Base-by-base conservation (phyloP, 2,797 vertebrate genomes). In the Sylvia borin region DNA sequence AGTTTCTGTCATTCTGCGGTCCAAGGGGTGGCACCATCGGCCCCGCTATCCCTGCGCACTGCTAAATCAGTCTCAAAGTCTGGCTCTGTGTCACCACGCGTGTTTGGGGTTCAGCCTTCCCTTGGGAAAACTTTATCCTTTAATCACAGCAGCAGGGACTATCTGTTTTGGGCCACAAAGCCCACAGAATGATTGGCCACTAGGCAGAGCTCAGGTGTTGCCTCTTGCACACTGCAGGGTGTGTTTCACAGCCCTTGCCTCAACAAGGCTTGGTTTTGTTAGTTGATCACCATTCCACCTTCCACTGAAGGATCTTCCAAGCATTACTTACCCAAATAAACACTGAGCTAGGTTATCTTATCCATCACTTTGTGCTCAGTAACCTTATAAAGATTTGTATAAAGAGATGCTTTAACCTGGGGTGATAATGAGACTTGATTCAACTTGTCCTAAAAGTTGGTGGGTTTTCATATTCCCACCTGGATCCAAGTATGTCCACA, bases 21-120 rank as follows among this genome's bases (percentile, higher is more conserved):
- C 36, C 34, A 5, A 4, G 14, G 36, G 9, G 8, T 9, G 48
- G 71, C 26, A 17, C 29, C 8, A 0, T 31, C 0, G 1, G 61
- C 21, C 21, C 11, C 9, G 0, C 29, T 17, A 0, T 12, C 58
- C 17, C 45, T 36, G 38, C 16, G 34, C 27, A 0, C 21, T 7
- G 38, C 29, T 48, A 10, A n/a, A 48, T 65, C 42, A 4, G 2
- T 3, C 20, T 57, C 12, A 9, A 8, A 43, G 36, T 34, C 32
- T 34, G 42, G 8, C 32, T 85, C 25, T 31, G 6, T 34, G 53
- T 7, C 60, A 31, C 2, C 9, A 3, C 32, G 8, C 3, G 40
- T 20, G 31, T 54, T 24, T 15, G 48, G 13, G 24, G 7, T 40
- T 13, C 43, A 5, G 5, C 57, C 16, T 42, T 40, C 66, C 24